Percentiles rank a stretch among this genome's conserved stretches.
Evolutionary conservation across 2,113 vertebrate genomes (phyloP).

Genomic region (Grantiella picta): DNA sequence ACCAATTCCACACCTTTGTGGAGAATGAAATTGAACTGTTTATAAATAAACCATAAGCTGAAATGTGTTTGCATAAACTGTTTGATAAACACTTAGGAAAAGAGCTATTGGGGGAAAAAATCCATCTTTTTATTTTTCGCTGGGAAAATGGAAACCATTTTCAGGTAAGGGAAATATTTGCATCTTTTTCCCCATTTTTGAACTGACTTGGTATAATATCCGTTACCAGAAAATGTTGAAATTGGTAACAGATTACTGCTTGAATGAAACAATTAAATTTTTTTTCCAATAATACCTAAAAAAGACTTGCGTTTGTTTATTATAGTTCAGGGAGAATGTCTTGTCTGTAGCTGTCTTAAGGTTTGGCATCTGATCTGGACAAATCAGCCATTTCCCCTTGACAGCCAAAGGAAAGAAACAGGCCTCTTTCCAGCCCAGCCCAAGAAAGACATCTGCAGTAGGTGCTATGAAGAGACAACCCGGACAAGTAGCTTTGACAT

Average conservation of each 20-base stretch:
- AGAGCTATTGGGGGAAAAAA: background rate
- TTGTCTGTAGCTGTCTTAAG: background rate
- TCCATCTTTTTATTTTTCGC: background rate
- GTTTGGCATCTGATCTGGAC: background rate
- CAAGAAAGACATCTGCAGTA: background rate
- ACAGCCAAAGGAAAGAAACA: background rate
- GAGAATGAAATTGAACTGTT: constrained; percentile 22
- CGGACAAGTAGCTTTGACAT: background rate
- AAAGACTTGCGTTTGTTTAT: background rate
- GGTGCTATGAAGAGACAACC: background rate
- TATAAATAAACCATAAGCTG: constrained; percentile 57
- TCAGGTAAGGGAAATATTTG: background rate
- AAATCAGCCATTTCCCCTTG: background rate
- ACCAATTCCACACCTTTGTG: constrained; percentile 31
- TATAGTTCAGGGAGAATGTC: background rate
- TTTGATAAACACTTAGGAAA: constrained; percentile 26
- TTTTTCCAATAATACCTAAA: background rate
- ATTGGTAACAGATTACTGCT: background rate
- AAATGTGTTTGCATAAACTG: constrained; percentile 33
- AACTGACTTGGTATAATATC: background rate
- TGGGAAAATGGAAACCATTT: background rate
- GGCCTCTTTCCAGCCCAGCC: background rate
- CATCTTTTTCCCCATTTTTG: background rate
- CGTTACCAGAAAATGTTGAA: background rate
- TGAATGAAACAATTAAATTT: background rate